These are phyloP conservation scores for Macrotis lagotis DNA, from an alignment of 2,113 vertebrate genomes.

Conservation along the genomic window DNA sequence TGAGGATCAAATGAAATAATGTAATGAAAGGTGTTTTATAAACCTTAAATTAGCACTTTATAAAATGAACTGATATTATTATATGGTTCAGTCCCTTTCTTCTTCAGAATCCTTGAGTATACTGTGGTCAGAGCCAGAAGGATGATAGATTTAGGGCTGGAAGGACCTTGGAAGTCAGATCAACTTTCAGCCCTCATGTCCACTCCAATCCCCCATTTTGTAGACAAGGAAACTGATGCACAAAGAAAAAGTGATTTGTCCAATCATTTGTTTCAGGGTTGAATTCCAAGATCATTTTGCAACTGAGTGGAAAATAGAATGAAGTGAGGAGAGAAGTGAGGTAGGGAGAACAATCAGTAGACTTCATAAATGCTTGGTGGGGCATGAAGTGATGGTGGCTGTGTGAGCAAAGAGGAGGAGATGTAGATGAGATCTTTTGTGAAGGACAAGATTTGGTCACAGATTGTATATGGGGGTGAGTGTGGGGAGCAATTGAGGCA, in stretches of 20 bases:
- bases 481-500: background rate
- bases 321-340: background rate
- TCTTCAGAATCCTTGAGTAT: background rate
- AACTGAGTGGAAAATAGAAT: background rate
- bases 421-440: background rate
- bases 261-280: background rate
- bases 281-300: background rate
- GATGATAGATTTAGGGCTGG: background rate
- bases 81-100: background rate
- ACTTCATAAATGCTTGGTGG: background rate
- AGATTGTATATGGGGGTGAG: background rate
- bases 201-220: background rate
- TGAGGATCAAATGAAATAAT: background rate
- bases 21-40: background rate
- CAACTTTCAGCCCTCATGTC: background rate
- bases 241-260: conserved; percentile 19
- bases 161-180: background rate
- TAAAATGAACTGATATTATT: background rate
- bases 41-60: background rate
- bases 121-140: background rate
- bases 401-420: background rate
- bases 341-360: background rate
- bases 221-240: background rate
- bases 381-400: background rate
- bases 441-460: background rate